These are phyloP conservation scores for Trichogramma evanescens DNA, from an alignment of 2,888 invertebrate genomes.

Conservation along the genomic window DNA sequence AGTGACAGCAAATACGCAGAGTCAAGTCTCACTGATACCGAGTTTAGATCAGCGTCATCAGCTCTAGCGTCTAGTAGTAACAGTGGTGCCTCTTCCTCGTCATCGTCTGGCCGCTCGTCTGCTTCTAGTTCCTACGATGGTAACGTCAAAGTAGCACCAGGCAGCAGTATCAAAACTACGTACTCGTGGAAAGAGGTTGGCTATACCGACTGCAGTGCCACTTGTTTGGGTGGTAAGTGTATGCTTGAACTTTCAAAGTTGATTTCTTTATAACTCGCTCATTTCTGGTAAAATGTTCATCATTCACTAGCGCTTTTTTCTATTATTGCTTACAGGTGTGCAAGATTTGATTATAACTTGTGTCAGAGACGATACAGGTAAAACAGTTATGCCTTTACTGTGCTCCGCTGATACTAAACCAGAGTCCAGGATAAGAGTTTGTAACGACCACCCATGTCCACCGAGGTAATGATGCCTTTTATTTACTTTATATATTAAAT, in stretches of 20 bases:
- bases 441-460: slow-evolving; percentile 93
- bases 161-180: slow-evolving; percentile 65
- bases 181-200: slow-evolving; percentile 87
- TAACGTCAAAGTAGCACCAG: slow-evolving; percentile 62
- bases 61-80: slow-evolving; percentile 25
- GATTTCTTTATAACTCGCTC: background rate
- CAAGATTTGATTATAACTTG: slow-evolving; percentile 85
- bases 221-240: slow-evolving; percentile 74
- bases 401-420: slow-evolving; percentile 84
- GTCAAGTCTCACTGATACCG: slow-evolving; percentile 41
- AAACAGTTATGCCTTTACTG: slow-evolving; percentile 79
- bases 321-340: slow-evolving; percentile 44
- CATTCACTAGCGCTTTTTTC: background rate
- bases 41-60: slow-evolving; percentile 35
- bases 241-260: background rate
- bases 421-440: slow-evolving; percentile 78
- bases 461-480: slow-evolving; percentile 58
- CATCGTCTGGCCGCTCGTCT: slow-evolving; percentile 58
- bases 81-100: slow-evolving; percentile 51
- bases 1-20: slow-evolving; percentile 46
- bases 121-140: slow-evolving; percentile 30
- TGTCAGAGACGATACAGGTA: slow-evolving; percentile 77
- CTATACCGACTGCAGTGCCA: slow-evolving; percentile 88
- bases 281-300: background rate
- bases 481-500: background rate